These are phyloP conservation scores for Kryphioiulus occultus DNA, from an alignment of 2,888 invertebrate genomes.

Conservation along the genomic window DNA sequence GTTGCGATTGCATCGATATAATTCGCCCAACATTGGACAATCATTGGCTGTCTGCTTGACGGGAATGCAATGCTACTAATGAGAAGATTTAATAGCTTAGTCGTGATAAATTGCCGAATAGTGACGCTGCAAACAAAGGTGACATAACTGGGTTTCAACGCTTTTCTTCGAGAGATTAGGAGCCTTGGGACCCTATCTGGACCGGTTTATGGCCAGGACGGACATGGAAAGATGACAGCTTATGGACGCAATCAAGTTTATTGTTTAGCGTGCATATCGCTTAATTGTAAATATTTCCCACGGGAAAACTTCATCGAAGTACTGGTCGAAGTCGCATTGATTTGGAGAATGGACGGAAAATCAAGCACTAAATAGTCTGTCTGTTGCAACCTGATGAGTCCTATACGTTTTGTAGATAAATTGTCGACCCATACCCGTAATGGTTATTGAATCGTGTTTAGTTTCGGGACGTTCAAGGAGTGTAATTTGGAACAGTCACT, in stretches of 20 bases:
- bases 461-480: no score
- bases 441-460: no score
- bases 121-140: not conserved
- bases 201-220: not conserved
- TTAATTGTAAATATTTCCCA: not conserved
- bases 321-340: no score
- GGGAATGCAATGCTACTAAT: not conserved
- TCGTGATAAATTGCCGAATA: not conserved
- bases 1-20: not conserved
- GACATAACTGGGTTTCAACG: not conserved
- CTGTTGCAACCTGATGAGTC: no score
- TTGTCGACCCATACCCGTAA: no score
- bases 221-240: not conserved
- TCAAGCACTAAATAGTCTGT: no score
- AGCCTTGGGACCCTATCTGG: not conserved
- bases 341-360: no score
- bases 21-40: not conserved
- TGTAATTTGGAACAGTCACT: no score
- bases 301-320: no score
- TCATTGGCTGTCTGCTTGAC: slow-evolving; percentile 5
- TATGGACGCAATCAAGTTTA: not conserved
- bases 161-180: not conserved
- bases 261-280: not conserved
- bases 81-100: slow-evolving; percentile 5
- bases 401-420: no score